Evolutionary conservation across 1,140 invertebrate species (phyloP), one percentile per base, ranked within the genome.

Genomic region (Pantala flavescens): DNA sequence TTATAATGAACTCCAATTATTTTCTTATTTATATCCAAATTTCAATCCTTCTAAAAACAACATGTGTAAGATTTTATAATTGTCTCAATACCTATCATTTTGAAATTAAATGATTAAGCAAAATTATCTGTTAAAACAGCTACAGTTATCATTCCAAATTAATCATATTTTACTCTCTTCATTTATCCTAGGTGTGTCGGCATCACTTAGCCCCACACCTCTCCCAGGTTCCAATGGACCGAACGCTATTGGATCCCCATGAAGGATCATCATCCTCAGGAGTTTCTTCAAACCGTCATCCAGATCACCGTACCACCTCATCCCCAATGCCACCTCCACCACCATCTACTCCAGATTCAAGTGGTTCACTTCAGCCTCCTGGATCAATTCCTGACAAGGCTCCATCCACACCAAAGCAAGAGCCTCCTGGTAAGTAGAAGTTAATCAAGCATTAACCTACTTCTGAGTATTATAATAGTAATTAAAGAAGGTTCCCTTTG

Each of bases 131-230:
- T 36, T 36, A 9, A 2, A 36, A 2, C 9, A 36, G 28, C 28
- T 36, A 36, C 2, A 5, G 2, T 9, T 36, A 36, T 9, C 28
- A 36, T 36, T 9, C 2, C 28, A 36, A 9, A 36, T 2, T 36
- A 2, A 36, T 36, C 28, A 5, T 5, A 36, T 36, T n/a, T n/a
- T 36, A 36, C 3, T 36, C 28, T 36, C 28, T 36, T 2, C 28
- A 85, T 76, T 82, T 70, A 63, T 77, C 78, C 16, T 76, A 86
- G 85, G 86, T 89, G 23, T 90, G 90, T 80, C 86, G 92, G 77
- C 86, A 92, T 80, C 89, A 89, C 78, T 82, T 96, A 78, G 93
- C 91, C 16, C 94, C 95, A 0, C 90, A 93, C 83, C 84, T 97
- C 70, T 89, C 90, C 21, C 88, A 90, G 78, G 87, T 96, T 76